phyloP scores from a whole-genome alignment of 2,797 vertebrate species.

The Geotria australis region DNA sequence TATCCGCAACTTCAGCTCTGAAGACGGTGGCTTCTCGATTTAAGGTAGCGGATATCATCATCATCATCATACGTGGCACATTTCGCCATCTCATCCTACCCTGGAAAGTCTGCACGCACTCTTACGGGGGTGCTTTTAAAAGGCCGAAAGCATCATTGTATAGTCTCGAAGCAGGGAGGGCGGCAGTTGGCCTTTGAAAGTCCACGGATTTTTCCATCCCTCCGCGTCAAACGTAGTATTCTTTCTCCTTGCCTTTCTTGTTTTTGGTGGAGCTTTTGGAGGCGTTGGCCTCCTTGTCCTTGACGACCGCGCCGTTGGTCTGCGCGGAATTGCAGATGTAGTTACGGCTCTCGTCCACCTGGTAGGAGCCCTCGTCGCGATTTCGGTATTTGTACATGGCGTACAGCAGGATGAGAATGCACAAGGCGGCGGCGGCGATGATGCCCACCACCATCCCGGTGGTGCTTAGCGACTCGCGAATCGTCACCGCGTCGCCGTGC shows the following conservation, averaged over 20 bases:
- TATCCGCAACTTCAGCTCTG: background rate
- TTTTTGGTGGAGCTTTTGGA: constrained; percentile 61
- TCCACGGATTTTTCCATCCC: constrained; percentile 16
- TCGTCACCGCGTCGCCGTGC: constrained; percentile 47
- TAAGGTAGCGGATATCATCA: too few species aligned
- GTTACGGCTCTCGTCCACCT: constrained; percentile 92
- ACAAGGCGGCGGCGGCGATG: constrained; percentile 65
- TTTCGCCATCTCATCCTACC: too few species aligned
- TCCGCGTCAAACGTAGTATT: constrained; percentile 89
- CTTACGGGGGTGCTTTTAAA: background rate
- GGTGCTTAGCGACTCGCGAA: constrained; percentile 78
- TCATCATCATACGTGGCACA: too few species aligned
- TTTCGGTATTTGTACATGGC: constrained; percentile 99
- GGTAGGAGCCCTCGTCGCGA: constrained; percentile 84
- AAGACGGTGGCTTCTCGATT: too few species aligned
- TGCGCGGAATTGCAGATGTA: constrained; percentile 99
- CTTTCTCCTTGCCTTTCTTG: constrained; percentile 99
- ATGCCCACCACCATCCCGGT: constrained; percentile 97
- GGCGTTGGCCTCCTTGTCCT: constrained; percentile 66
- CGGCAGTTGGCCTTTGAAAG: background rate
- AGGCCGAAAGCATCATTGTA: background rate
- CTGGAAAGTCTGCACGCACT: too few species aligned
- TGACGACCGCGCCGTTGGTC: constrained; percentile 78
- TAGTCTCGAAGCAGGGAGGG: background rate
- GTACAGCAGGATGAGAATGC: constrained; percentile 93